Conservation (phyloP, 1,140 invertebrate genomes). For the Sitodiplosis mosellana region DNA sequence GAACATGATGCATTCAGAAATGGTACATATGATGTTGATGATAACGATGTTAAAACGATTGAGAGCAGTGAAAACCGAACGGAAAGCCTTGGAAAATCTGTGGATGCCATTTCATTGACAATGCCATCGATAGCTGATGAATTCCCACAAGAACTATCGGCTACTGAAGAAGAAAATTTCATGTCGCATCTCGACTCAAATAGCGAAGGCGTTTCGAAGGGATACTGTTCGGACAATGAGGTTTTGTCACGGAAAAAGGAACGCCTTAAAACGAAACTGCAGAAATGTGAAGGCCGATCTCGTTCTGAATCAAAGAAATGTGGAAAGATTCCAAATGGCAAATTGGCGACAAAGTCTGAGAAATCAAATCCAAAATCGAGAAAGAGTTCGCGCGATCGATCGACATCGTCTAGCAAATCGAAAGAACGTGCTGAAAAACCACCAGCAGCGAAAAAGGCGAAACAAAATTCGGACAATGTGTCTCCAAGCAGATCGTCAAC, state of each 20-base stretch:
- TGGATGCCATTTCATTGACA: no score
- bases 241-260: conserved; percentile 5
- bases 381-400: not conserved
- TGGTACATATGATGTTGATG: not conserved
- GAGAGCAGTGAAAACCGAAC: no score
- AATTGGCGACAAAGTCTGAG: not conserved
- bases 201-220: conserved; percentile 9
- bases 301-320: conserved; percentile 21
- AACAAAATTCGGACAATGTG: not conserved
- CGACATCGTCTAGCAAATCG: not conserved
- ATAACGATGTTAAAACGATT: conserved; percentile 8
- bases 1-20: no score
- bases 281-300: conserved; percentile 14
- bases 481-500: not conserved
- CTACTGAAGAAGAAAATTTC: not conserved
- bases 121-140: no score
- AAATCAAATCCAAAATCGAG: not conserved
- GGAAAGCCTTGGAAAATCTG: no score
- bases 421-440: not conserved
- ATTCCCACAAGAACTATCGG: no score
- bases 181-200: conserved; percentile 10
- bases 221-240: conserved; percentile 24
- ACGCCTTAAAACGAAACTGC: not conserved
- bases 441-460: not conserved
- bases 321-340: not conserved